Evolutionary conservation across 2,113 vertebrate genomes (phyloP).

Genomic region (Sakesphorus luctuosus): DNA sequence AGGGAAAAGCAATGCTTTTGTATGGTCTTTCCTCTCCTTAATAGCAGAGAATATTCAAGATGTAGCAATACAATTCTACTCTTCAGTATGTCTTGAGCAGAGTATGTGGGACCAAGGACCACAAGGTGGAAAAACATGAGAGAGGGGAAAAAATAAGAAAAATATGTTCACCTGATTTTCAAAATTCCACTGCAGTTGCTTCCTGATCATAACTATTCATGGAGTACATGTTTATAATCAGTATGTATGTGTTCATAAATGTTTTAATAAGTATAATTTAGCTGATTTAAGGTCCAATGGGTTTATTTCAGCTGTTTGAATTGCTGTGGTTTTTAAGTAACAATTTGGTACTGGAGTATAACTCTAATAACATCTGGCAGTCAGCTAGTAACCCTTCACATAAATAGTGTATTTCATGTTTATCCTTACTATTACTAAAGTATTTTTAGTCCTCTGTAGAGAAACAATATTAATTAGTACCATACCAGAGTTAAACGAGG

Average conservation of each 20-base stretch:
- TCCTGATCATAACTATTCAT: background rate
- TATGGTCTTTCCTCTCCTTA: background rate
- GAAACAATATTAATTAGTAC: background rate
- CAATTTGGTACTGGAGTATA: background rate
- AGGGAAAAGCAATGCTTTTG: conserved; percentile 1
- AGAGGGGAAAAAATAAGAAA: background rate
- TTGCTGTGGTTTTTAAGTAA: background rate
- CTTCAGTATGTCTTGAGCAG: background rate
- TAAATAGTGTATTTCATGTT: background rate
- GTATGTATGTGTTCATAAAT: background rate
- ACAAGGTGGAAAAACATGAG: background rate
- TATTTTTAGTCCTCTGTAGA: background rate
- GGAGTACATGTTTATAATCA: background rate
- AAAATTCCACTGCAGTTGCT: background rate
- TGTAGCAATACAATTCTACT: background rate
- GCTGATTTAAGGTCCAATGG: background rate
- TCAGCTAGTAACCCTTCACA: background rate
- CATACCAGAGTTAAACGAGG: background rate
- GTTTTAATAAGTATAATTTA: conserved; percentile 9
- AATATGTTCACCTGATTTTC: background rate
- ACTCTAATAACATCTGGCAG: background rate
- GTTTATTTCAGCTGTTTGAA: conserved; percentile 2
- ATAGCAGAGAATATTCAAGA: background rate
- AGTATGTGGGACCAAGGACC: background rate
- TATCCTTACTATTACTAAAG: background rate